phyloP scores from a whole-genome alignment of 2,888 invertebrate genomes.

The Mylabris sibirica region DNA sequence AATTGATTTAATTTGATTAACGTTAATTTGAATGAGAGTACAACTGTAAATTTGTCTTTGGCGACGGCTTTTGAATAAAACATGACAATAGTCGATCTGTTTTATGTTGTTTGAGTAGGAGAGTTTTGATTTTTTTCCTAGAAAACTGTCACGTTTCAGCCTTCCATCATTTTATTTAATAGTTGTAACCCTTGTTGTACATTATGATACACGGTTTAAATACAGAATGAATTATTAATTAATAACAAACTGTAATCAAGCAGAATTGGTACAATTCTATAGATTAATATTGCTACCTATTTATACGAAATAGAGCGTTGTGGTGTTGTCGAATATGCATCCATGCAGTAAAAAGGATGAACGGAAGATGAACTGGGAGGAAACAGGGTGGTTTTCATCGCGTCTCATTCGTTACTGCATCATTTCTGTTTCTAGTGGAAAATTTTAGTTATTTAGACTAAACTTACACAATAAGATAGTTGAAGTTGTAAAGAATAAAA shows the following conservation, averaged over 20 bases:
- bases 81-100: background rate
- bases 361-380: too few species aligned
- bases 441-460: too few species aligned
- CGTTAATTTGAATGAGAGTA: background rate
- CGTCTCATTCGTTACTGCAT: too few species aligned
- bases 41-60: background rate
- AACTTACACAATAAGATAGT: too few species aligned
- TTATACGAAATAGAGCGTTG: too few species aligned
- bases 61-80: background rate
- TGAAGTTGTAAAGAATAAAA: too few species aligned
- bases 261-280: background rate
- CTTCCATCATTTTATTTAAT: conserved; percentile 36
- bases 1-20: background rate
- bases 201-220: background rate
- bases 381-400: too few species aligned
- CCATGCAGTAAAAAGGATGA: too few species aligned
- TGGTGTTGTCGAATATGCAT: too few species aligned
- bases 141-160: conserved; percentile 28
- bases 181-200: conserved; percentile 13
- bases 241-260: background rate
- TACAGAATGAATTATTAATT: background rate
- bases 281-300: background rate
- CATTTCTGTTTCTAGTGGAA: too few species aligned
- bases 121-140: conserved; percentile 12
- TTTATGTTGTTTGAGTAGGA: background rate